Evolutionary conservation across 2,888 invertebrate genomes (phyloP).

Genomic region (Agrotis exclamationis): DNA sequence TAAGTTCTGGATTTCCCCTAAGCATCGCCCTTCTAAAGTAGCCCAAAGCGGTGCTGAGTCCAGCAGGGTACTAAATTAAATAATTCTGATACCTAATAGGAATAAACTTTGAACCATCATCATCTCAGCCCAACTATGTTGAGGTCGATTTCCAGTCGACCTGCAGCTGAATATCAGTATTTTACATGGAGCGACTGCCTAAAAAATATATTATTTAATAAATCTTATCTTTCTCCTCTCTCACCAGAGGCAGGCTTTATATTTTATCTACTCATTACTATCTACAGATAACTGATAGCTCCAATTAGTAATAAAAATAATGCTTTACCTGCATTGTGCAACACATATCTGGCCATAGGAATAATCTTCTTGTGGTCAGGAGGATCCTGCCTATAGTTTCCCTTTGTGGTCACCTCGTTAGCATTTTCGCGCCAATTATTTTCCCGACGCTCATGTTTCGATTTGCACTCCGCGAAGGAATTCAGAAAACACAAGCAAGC

Average conservation of each 20-base stretch:
- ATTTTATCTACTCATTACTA: neutral
- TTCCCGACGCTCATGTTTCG: conserved; percentile 55
- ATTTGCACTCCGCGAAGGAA: conserved; percentile 68
- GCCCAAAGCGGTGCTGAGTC: neutral
- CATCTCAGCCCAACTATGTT: too few relatives aligned
- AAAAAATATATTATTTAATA: too few relatives aligned
- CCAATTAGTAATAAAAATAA: neutral
- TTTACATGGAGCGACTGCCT: too few relatives aligned
- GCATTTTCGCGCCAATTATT: conserved; percentile 63
- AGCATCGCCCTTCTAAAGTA: too few relatives aligned
- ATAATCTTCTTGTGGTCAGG: conserved; percentile 92
- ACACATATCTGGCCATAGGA: conserved; percentile 94
- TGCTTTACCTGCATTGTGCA: conserved; percentile 90
- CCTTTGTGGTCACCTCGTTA: conserved; percentile 73
- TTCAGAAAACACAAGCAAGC: conserved; percentile 64
- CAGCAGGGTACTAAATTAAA: too few relatives aligned
- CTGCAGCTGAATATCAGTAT: too few relatives aligned
- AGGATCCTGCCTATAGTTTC: conserved; percentile 76
- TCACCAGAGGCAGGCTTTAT: neutral
- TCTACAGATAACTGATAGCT: neutral
- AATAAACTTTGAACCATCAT: too few relatives aligned
- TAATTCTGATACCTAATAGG: neutral
- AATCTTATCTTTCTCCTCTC: too few relatives aligned
- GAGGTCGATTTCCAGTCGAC: too few relatives aligned
- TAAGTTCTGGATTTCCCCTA: too few relatives aligned